Conservation (phyloP, 2,888 invertebrate species). For the Pollenia amentaria region DNA sequence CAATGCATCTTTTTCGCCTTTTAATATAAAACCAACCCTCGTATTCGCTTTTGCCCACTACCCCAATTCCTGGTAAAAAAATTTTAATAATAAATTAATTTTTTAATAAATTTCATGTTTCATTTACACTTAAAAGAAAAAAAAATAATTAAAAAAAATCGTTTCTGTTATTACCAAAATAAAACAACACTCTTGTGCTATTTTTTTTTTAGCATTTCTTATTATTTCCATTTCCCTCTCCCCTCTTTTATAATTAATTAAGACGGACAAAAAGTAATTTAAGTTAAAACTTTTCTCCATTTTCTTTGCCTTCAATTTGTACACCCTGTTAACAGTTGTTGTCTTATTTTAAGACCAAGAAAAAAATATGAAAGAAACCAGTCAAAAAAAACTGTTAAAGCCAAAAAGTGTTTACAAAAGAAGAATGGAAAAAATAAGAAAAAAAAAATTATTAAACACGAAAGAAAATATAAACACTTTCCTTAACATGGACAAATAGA, state of each 20-base stretch:
- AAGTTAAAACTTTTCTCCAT: conserved; percentile 51
- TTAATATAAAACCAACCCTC: too few species aligned
- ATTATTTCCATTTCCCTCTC: not conserved
- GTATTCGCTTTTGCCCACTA: too few species aligned
- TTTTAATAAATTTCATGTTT: not conserved
- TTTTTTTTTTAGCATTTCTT: not conserved
- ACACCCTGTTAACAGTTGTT: conserved; percentile 27
- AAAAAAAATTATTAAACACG: not conserved
- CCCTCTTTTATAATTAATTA: conserved; percentile 54
- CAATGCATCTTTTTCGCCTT: too few species aligned
- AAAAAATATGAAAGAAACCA: not conserved
- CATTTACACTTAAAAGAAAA: not conserved
- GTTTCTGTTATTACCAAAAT: conserved; percentile 4
- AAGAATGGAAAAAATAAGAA: conserved; percentile 4
- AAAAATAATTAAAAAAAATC: not conserved
- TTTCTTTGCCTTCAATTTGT: not conserved
- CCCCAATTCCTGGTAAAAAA: too few species aligned
- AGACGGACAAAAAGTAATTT: conserved; percentile 64
- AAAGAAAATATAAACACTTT: conserved; percentile 7
- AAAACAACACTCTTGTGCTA: not conserved
- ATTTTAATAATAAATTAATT: too few species aligned
- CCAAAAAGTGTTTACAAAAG: conserved; percentile 10
- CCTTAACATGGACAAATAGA: not conserved
- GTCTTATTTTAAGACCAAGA: not conserved
- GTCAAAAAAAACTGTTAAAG: not conserved